Base-by-base conservation (phyloP, 2,113 vertebrate species). In the Eublepharis macularius region DNA sequence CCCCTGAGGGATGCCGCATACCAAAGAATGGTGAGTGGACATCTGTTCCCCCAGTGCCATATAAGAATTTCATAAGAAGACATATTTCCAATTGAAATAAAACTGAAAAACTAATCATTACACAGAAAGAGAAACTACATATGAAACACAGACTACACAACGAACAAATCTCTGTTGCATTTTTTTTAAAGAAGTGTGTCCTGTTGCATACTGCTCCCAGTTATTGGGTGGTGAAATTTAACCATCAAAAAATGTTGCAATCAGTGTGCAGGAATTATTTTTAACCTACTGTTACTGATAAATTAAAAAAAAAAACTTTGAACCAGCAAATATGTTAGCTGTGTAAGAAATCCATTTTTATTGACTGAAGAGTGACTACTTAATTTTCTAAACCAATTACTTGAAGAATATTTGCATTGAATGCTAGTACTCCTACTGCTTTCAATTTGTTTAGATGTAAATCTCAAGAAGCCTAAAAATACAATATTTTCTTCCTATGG, bases 221-320 rank as follows among this genome's bases (percentile, higher is more conserved):
- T 14, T 3, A 84, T 88, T 73, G 76, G 39, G 39, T 0, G 39
- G 45, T 57, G 13, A 5, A 66, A 65, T 83, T 69, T 88, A 80
- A 17, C 24, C 85, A 81, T 41, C 47, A 32, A 54, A 70, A 90
- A 86, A 89, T 68, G n/a, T 80, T 84, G 1, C 12, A 47, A 84
- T 21, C 41, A 34, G 2, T 11, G 16, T 6, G 6, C 26, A 45
- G 57, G 36, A 19, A 19, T 51, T 60, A 24, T 79, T 85, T 79
- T 85, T 80, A 24, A 26, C 39, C 74, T 72, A 83, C n/a, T 10
- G n/a, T 47, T 79, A 85, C 32, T 79, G 70, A 21, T 32, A 47
- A 82, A 13, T 10, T n/a, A n/a, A n/a, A n/a, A 65, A 29, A 10
- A 80, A 63, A 51, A 26, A 1, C 4, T 76, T 75, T 60, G 69